Evolutionary conservation across 1,140 invertebrate genomes (phyloP), one percentile per base, ranked within the genome.

Genomic region (Coelopa frigida): DNA sequence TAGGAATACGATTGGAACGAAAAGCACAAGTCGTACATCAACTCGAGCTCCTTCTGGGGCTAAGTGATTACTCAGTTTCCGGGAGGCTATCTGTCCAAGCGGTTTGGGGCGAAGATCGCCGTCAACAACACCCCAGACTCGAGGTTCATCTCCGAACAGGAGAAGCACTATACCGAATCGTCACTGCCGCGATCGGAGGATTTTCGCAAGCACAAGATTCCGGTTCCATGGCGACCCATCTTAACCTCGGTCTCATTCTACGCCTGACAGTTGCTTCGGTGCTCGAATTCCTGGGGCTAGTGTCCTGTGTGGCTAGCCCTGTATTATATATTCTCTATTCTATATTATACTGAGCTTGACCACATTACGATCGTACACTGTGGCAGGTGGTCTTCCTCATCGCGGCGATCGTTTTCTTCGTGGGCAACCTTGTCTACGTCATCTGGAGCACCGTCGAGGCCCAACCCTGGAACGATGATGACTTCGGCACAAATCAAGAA

Each of bases 201-300:
- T 48, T 63, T 63, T 42, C 60, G 62, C 12, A 52, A 60, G 1
- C 54, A 54, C 0, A 63, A 40, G 2, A 67, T 68, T 8, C 57
- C 61, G 0, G 51, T 66, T n/a, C 90, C 90, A 2, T 94, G 88
- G 89, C 73, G 69, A 31, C 67, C 75, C 3, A 89, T 96, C 31
- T 73, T 85, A 1, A 84, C 77, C 0, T 90, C 87, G 1, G 50
- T 81, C 12, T 85, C 92, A 0, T 82, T 95, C 48, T 86, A 85
- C 82, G 84, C 90, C 0, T 73, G 94, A 6, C 76, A 90, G 22
- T 64, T 91, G 1, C 80, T 79, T 0, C 89, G 96, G 57, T 85
- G 87, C 61, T 82, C 87, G 0, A 86, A 93, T 59, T 89, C 89
- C 58, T 97, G 91, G 92, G 91, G 90, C 1, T 92, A n/a, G 58